phyloP scores from a whole-genome alignment of 1,140 invertebrate genomes.

The Helicoverpa armigera region DNA sequence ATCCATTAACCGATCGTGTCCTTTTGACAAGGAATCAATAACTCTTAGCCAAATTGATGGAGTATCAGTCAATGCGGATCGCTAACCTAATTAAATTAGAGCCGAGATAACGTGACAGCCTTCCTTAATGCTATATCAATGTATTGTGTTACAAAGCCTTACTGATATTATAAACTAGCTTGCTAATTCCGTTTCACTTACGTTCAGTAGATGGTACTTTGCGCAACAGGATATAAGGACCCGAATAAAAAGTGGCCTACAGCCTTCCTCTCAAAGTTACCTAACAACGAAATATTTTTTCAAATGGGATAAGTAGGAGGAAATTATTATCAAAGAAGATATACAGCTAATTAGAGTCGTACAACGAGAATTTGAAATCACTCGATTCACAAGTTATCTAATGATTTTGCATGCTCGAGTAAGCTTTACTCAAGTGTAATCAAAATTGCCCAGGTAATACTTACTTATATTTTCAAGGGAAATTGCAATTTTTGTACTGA shows the following conservation, averaged over 20 bases:
- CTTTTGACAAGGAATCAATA: neutral
- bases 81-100: constrained; percentile 8
- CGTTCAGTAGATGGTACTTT: no score
- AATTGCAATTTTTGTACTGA: no score
- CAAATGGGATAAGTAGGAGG: no score
- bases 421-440: neutral
- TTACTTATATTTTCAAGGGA: neutral
- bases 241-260: no score
- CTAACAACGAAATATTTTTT: no score
- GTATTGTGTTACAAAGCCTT: neutral
- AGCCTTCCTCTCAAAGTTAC: no score
- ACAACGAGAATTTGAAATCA: neutral
- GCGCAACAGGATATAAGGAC: no score
- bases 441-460: neutral
- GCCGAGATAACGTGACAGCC: neutral
- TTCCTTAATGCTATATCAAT: neutral
- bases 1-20: neutral
- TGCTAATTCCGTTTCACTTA: no score
- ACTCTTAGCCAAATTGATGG: constrained; percentile 16
- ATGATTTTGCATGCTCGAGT: neutral
- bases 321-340: no score
- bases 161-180: neutral
- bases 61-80: neutral
- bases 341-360: neutral
- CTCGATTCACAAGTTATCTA: neutral